Conservation (phyloP, 1,140 invertebrate genomes). For the Rhopalosiphum padi region DNA sequence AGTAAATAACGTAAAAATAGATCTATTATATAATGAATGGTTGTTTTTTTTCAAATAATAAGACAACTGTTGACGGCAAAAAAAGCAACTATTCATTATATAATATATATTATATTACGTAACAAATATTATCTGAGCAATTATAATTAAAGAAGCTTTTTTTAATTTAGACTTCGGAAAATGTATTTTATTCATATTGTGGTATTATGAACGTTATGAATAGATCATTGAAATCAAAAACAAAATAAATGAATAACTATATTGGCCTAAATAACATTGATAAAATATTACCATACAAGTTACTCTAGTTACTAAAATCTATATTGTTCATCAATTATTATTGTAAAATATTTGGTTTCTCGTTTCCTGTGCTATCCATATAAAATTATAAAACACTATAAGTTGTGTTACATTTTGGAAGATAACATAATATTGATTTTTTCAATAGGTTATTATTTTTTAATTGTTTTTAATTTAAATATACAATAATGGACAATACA, state of each 20-base stretch:
- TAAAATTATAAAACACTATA: not conserved
- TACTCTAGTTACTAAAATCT: not conserved
- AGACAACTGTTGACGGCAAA: not conserved
- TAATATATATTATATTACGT: not conserved
- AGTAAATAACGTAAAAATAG: not conserved
- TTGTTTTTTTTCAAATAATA: not conserved
- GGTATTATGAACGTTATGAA: not conserved
- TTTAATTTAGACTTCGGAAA: not conserved
- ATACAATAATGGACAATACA: not conserved
- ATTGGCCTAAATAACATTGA: not conserved
- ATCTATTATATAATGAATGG: not conserved
- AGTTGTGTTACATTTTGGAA: not conserved
- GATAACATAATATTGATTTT: not conserved
- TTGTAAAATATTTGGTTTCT: not conserved
- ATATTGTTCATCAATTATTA: not conserved
- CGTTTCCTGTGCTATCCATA: not conserved
- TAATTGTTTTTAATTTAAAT: not conserved
- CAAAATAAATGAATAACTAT: not conserved
- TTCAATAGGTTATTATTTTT: not conserved
- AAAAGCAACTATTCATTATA: no score
- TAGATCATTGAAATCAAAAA: not conserved
- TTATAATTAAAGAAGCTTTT: not conserved
- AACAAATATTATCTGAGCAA: not conserved
- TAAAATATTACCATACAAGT: not conserved
- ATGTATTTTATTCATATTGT: not conserved